These are phyloP conservation scores for Lichenostomus cassidix DNA, from an alignment of 2,113 vertebrate species.

Conservation along the genomic window DNA sequence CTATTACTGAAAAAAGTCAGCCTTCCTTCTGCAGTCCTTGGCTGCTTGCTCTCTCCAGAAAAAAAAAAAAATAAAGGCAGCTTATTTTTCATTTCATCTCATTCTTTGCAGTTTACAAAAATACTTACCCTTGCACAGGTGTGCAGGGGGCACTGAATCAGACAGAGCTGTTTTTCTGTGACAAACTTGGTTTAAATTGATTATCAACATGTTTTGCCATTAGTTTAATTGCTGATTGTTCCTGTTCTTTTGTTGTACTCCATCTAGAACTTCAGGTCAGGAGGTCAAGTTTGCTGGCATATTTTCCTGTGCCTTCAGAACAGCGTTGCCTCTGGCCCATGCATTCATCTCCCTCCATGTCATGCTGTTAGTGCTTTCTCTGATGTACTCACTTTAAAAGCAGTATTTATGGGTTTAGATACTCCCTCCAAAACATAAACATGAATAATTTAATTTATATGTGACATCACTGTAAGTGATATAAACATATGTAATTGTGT, in stretches of 20 bases:
- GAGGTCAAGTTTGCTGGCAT: slow-evolving; percentile 7
- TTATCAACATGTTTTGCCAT: background rate
- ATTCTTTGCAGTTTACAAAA: background rate
- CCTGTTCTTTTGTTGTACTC: slow-evolving; percentile 1
- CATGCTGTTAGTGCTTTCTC: background rate
- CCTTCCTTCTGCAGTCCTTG: background rate
- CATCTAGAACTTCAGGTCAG: slow-evolving; percentile 30
- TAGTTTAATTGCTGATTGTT: slow-evolving; percentile 35
- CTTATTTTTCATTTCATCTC: background rate
- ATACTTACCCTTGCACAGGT: background rate
- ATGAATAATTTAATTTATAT: background rate
- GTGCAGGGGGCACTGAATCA: background rate
- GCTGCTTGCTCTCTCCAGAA: background rate
- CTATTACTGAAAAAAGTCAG: background rate
- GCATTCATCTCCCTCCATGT: background rate
- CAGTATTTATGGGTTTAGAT: background rate
- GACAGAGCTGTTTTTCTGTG: background rate
- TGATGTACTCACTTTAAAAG: background rate
- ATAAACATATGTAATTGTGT: background rate
- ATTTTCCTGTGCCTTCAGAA: background rate
- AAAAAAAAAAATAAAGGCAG: background rate
- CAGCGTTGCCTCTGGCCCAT: background rate
- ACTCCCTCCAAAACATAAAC: background rate
- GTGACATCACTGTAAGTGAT: background rate
- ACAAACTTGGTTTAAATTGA: background rate